These are phyloP conservation scores for Cossypha niveicapilla DNA, from an alignment of 2,797 vertebrate species.

Conservation along the genomic window DNA sequence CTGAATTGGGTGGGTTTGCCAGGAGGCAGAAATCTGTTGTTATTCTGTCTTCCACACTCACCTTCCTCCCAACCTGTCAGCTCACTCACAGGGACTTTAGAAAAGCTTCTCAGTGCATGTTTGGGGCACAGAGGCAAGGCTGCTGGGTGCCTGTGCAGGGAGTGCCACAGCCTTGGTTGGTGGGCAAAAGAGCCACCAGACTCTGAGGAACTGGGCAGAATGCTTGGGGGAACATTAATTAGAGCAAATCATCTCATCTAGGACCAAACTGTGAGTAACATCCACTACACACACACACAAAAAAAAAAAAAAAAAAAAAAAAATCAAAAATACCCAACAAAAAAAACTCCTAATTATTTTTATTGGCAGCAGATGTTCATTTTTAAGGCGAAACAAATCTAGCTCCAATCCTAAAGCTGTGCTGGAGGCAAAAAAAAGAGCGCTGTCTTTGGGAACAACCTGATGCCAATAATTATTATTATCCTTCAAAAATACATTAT, in stretches of 20 bases:
- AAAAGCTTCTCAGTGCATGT: rapidly evolving
- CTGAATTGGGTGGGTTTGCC: background rate
- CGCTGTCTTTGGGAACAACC: background rate
- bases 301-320: too few relatives aligned
- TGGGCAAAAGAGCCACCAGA: background rate
- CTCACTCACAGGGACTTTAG: background rate
- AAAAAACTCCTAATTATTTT: background rate
- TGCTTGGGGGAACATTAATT: background rate
- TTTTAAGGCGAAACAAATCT: background rate
- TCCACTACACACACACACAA: background rate
- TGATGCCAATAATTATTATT: background rate
- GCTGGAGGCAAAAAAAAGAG: background rate
- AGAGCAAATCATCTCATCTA: background rate
- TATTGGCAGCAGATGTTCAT: background rate
- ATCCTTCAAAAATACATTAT: background rate
- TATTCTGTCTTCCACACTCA: background rate
- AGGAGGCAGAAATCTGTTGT: background rate
- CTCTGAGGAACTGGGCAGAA: background rate
- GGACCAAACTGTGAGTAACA: background rate
- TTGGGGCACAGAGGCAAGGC: rapidly evolving
- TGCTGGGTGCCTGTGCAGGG: rapidly evolving
- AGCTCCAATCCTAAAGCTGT: background rate
- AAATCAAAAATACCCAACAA: too few relatives aligned
- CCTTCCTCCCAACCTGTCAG: background rate
- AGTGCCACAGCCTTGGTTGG: rapidly evolving